Evolutionary conservation across 1,140 invertebrate species (phyloP), one percentile per base, ranked within the genome.

Genomic region (Dinoponera quadriceps): DNA sequence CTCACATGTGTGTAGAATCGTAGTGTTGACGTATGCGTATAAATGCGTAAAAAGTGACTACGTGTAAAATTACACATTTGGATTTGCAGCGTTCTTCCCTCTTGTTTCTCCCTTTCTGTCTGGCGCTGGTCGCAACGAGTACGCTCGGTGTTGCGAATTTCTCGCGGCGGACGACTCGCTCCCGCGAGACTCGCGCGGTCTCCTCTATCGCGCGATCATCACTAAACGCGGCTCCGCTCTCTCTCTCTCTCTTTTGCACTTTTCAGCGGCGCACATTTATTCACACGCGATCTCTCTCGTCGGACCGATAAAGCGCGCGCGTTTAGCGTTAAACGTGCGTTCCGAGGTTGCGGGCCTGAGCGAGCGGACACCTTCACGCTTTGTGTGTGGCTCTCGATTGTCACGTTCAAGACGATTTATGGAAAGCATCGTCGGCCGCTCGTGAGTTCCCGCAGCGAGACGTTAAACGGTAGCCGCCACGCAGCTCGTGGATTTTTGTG

Each of bases 401-500:
- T 88, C 83, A 85, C 65, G 55, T 73, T 83, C 54, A 44, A 44
- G 20, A 69, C 71, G 77, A 82, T 73, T 44, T 25, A 82, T 48
- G 65, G 29, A 9, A 44, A 44, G 48, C n/a, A 51, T 75, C 59
- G 44, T 69, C 75, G 75, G 11, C 44, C 73, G 25, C 54, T 59
- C 55, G 66, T 54, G 62, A 72, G 44, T 59, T 55, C 51, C 55
- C 75, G 77, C 71, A 63, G 38, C 74, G 81, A 54, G 33, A 44
- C 68, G 57, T 20, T 44, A 44, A 68, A 86, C 25, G 38, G 66
- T 59, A 83, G 83, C 86, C 85, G 84, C 86, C 88, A 88, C 87
- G 83, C 71, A 87, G 81, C 89, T 90, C 84, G 84, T 90, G 89
- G 86, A 90, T 90, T 87, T 7, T 44, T 1, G 69, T 20, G n/a